A percentile compares a stretch with the other conserved stretches of the same genome.
These are phyloP conservation scores for Elgaria multicarinata DNA, from an alignment of 2,113 vertebrate species.

Conservation along the genomic window DNA sequence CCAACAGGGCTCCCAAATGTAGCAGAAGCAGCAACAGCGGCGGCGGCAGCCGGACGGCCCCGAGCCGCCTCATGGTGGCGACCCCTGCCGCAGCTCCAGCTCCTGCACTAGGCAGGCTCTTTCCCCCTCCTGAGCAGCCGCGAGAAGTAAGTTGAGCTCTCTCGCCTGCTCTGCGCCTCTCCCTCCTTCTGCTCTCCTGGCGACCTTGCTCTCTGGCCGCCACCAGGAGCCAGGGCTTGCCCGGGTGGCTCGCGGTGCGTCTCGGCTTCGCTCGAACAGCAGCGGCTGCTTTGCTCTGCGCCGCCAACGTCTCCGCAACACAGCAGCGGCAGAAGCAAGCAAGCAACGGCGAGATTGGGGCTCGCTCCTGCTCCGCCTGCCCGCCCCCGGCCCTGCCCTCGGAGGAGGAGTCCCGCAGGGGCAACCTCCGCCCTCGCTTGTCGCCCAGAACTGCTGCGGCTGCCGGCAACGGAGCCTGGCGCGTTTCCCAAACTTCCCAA, in stretches of 20 bases:
- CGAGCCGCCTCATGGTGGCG: slow-evolving; percentile 73
- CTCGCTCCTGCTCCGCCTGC: slow-evolving; percentile 62
- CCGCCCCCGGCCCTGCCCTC: slow-evolving; percentile 69
- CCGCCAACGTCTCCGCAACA: not conserved
- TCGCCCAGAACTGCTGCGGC: not conserved
- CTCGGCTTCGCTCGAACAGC: not conserved
- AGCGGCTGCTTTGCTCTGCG: slow-evolving; percentile 41
- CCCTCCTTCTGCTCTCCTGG: not conserved
- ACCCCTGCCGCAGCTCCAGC: slow-evolving; percentile 38
- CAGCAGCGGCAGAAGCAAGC: slow-evolving; percentile 11
- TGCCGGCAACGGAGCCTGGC: not conserved
- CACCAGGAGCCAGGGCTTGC: slow-evolving; percentile 2
- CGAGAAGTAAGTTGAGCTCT: not conserved
- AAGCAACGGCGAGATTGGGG: slow-evolving; percentile 58
- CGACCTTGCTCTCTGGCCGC: slow-evolving; percentile 13
- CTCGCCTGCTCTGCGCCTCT: no score
- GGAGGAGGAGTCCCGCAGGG: slow-evolving; percentile 63
- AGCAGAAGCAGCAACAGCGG: slow-evolving; percentile 48
- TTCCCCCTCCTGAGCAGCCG: slow-evolving; percentile 1
- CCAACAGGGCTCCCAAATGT: slow-evolving; percentile 73
- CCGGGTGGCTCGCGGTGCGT: not conserved
- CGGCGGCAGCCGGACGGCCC: slow-evolving; percentile 53
- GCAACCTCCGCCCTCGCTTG: slow-evolving; percentile 59
- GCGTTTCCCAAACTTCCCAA: slow-evolving; percentile 26
- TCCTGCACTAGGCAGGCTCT: slow-evolving; percentile 5